Base-by-base conservation (phyloP, 2,888 invertebrate species). In the Temnothorax ravouxi region DNA sequence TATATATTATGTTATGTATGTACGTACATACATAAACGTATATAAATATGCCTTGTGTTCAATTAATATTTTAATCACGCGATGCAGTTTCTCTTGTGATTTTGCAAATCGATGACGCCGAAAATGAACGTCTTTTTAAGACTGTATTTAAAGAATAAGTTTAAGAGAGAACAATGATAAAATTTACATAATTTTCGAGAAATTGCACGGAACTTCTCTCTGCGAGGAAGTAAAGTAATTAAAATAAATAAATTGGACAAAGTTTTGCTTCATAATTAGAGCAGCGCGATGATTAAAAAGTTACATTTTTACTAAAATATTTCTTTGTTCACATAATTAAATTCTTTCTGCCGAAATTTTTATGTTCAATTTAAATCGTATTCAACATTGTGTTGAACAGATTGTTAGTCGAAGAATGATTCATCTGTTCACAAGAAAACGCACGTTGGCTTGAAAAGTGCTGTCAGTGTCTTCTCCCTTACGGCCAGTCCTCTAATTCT, bases 251-350 rank as follows among this genome's bases (percentile, higher is more conserved):
- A 41, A 38, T 5, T 52, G 25, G 38, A 18, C 52, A 54, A 77
- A 67, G 52, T 67, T 67, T 52, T 54, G 29, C 67, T 54, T 67
- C n/a, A 29, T 52, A 77, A 77, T 77, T 67, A 67, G 21, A 76
- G 29, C 29, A 15, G 41, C 18, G 41, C 11, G 25, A 67, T 77
- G n/a, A 77, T 77, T 67, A 77, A 77, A 44, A 52, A 67, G 34
- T 67, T 67, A 25, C 25, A 54, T 77, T 29, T 77, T 3, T 9
- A 6, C 13, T 54, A 11, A 41, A 77, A 54, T 41, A 54, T 44
- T n/a, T 44, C 18, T 41, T 54, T 69, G 41, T 56, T 77, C 52
- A 41, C 61, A 29, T 61, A 74, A 61, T 56, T 54, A 50, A 76
- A 66, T 77, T 54, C 13, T 44, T n/a, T 41, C n/a, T 34, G n/a